Conservation (phyloP, 2,888 invertebrate species). For the Spodoptera picta region DNA sequence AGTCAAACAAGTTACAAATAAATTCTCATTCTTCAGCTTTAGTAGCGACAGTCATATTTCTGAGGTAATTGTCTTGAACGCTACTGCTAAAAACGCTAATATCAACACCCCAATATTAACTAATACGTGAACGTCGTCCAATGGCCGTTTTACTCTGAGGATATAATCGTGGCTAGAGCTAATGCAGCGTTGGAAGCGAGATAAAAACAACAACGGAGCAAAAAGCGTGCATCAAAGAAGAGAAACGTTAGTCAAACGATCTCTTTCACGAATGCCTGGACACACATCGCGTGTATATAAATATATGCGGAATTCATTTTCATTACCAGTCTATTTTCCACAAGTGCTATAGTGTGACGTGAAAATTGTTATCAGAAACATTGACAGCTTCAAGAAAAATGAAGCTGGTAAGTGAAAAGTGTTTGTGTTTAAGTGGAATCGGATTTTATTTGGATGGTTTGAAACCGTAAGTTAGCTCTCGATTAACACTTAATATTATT, state of each 20-base stretch:
- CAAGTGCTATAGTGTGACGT: constrained; percentile 81
- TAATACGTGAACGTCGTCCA: constrained; percentile 42
- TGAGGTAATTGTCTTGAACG: constrained; percentile 18
- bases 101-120: constrained; percentile 20
- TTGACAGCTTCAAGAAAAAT: constrained; percentile 79
- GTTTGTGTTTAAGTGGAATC: constrained; percentile 60
- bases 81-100: constrained; percentile 13
- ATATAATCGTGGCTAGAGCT: constrained; percentile 53
- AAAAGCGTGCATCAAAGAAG: constrained; percentile 58
- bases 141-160: constrained; percentile 43
- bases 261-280: constrained; percentile 87
- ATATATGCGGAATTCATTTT: constrained; percentile 88
- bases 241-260: constrained; percentile 80
- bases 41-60: constrained; percentile 7
- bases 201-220: constrained; percentile 56
- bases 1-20: constrained; percentile 4
- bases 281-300: constrained; percentile 85
- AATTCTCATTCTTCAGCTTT: constrained; percentile 14
- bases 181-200: constrained; percentile 45
- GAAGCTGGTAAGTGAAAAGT: constrained; percentile 85
- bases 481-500: constrained; percentile 48
- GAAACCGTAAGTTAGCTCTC: constrained; percentile 63
- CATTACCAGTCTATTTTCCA: constrained; percentile 85
- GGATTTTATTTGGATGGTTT: constrained; percentile 59
- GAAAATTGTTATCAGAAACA: constrained; percentile 66